Conservation (phyloP, 2,888 invertebrate species). For the Acrobasis consociella region DNA sequence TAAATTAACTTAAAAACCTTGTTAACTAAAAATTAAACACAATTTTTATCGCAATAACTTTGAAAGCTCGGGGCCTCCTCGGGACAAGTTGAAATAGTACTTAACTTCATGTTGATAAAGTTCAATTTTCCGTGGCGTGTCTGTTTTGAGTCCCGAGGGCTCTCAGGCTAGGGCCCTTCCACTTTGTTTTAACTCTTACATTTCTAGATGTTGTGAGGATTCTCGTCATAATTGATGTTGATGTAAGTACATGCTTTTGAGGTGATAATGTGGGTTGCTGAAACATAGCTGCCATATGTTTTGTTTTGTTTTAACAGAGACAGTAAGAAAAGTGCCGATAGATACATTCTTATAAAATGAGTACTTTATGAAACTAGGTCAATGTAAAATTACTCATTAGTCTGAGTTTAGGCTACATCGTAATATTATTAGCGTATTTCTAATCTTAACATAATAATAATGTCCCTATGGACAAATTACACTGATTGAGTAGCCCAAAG, state of each 20-base stretch:
- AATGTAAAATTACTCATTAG: no score
- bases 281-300: not conserved
- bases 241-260: not conserved
- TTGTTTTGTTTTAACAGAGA: no score
- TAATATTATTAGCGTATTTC: no score
- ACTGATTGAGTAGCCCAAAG: no score
- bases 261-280: not conserved
- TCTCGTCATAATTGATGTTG: conserved; percentile 14
- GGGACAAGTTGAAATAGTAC: conserved; percentile 7
- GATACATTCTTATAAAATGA: no score
- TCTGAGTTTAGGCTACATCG: no score
- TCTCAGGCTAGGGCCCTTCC: conserved; percentile 2
- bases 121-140: not conserved
- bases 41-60: not conserved
- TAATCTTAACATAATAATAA: no score
- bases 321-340: no score
- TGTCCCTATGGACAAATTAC: no score
- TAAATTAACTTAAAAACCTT: not conserved
- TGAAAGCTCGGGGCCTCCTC: no score
- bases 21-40: conserved; percentile 6
- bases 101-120: not conserved
- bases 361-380: no score
- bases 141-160: conserved; percentile 2
- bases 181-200: conserved; percentile 5
- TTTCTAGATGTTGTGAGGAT: conserved; percentile 1